Evolutionary conservation across 2,113 vertebrate genomes (phyloP), one percentile per base, ranked within the genome.

Genomic region (Daphoenositta chrysoptera): DNA sequence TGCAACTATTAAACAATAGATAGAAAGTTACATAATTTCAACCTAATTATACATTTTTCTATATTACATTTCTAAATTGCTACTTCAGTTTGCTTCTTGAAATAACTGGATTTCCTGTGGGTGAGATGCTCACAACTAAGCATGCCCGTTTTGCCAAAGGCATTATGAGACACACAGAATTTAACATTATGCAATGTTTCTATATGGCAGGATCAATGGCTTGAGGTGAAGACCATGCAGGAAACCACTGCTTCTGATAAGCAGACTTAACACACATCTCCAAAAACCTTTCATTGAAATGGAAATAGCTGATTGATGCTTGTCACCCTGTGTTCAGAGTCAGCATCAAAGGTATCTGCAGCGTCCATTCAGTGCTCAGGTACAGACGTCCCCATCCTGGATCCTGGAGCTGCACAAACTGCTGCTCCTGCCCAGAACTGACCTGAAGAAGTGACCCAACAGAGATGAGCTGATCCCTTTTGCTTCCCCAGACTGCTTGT

Each of bases 301-400:
- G 10, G 48, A 68, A 57, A n/a, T 9, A 51, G 30, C 6, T 5
- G 8, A 7, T 10, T 56, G 45, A 40, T 26, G 22, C 17, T 39
- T 57, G 24, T 44, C 30, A 44, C 12, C 24, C 11, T 26, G 16
- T 44, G 21, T 50, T 69, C 39, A 71, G 42, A 33, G 19, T 30
- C 51, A 60, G 24, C 15, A 26, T 47, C 37, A 57, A n/a, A 35
- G 24, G 35, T n/a, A 15, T 13, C 17, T 53, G n/a, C 44, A 42
- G 11, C 1, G 1, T 60, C 42, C 2, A 0, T 53, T 83, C n/a
- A n/a, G 13, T 60, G 61, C 20, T 9, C 11, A 16, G 48, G 53
- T 15, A 60, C 44, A 54, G 21, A 35, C 1, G 1, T 30, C 22
- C 24, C 24, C 1, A 1, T 27, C 4, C 2, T 40, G 53, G 40